phyloP scores from a whole-genome alignment of 2,888 invertebrate species.

The Mystacides longicornis region DNA sequence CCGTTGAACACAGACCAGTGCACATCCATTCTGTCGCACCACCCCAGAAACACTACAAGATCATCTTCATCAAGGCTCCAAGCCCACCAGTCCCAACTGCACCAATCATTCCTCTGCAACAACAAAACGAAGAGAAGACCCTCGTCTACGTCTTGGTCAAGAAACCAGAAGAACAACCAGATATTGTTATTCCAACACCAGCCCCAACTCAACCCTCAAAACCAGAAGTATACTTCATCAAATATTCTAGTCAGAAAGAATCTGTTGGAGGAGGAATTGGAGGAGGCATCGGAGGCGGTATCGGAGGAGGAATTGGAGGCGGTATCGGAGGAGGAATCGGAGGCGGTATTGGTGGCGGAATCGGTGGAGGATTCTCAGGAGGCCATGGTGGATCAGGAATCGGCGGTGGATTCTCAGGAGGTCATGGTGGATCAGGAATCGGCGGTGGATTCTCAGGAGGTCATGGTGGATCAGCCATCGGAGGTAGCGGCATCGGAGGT shows the following conservation, averaged over 20 bases:
- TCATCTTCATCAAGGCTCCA: slow-evolving; percentile 89
- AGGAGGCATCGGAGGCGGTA: slow-evolving; percentile 32
- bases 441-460: slow-evolving; percentile 30
- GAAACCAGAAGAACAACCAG: slow-evolving; percentile 78
- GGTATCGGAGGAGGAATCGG: slow-evolving; percentile 32
- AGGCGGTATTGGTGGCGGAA: slow-evolving; percentile 29
- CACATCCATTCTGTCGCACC: slow-evolving; percentile 60
- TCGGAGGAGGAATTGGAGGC: slow-evolving; percentile 30
- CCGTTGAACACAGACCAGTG: slow-evolving; percentile 59
- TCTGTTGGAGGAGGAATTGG: slow-evolving; percentile 22
- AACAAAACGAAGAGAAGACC: slow-evolving; percentile 82
- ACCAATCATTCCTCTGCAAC: slow-evolving; percentile 71
- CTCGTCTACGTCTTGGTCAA: slow-evolving; percentile 83
- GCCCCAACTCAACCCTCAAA: slow-evolving; percentile 79
- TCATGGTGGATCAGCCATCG: slow-evolving; percentile 29
- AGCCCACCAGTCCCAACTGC: slow-evolving; percentile 75
- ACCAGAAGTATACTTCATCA: slow-evolving; percentile 87
- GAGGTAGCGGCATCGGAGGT: slow-evolving; percentile 31
- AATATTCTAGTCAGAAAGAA: slow-evolving; percentile 65
- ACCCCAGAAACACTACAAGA: slow-evolving; percentile 84
- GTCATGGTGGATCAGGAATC: slow-evolving; percentile 29
- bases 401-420: slow-evolving; percentile 30
- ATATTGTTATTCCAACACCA: slow-evolving; percentile 68
- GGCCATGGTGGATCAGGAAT: slow-evolving; percentile 26
- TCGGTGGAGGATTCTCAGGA: slow-evolving; percentile 29